Percentiles rank a stretch among this genome's conserved stretches.
Evolutionary conservation across 2,888 invertebrate species (phyloP).

Genomic region (Silvanus unidentatus): DNA sequence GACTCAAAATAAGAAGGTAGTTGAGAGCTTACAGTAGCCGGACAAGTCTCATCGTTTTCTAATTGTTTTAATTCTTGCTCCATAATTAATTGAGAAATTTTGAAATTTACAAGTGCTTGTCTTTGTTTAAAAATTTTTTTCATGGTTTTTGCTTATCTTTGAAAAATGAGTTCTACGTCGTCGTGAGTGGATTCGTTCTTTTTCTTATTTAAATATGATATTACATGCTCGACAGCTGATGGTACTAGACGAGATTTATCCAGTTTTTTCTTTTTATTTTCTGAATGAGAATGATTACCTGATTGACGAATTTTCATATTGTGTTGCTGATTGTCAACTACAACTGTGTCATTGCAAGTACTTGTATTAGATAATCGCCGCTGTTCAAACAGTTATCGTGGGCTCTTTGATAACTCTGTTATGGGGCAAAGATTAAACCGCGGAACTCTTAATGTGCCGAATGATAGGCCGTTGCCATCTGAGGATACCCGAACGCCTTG

Average conservation of each 20-base stretch:
- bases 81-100: conserved; percentile 13
- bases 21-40: too few relatives aligned
- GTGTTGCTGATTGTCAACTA: conserved; percentile 11
- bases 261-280: too few relatives aligned
- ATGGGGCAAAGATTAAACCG: conserved; percentile 21
- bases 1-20: too few relatives aligned
- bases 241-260: too few relatives aligned
- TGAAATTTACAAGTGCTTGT: conserved; percentile 12
- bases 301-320: too few relatives aligned
- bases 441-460: conserved; percentile 16
- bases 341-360: conserved; percentile 22
- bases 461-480: conserved; percentile 11
- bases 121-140: conserved; percentile 12
- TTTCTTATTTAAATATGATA: neutral
- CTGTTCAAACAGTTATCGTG: conserved; percentile 24
- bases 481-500: conserved; percentile 14
- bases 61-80: conserved; percentile 11
- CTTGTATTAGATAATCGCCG: conserved; percentile 21
- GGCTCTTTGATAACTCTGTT: conserved; percentile 19
- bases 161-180: conserved; percentile 3
- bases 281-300: too few relatives aligned
- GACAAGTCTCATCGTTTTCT: too few relatives aligned
- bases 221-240: neutral
- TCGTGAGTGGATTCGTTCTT: neutral
- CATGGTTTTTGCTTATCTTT: conserved; percentile 2